Base-by-base conservation (phyloP, 2,797 vertebrate genomes). In the Hyperoplus immaculatus region DNA sequence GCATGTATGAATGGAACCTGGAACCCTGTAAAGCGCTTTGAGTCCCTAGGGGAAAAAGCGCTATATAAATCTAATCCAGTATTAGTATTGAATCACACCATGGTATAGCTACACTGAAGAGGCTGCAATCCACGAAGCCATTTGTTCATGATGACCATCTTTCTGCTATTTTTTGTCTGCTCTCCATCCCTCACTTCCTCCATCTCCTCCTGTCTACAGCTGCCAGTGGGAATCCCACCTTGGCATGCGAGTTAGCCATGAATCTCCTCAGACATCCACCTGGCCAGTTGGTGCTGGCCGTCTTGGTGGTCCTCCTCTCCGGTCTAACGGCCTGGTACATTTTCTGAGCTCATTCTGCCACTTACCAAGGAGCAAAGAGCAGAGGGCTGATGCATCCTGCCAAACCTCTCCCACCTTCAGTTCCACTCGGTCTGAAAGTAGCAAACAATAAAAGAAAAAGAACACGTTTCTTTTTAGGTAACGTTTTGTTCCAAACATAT, bases 321-420 rank as follows among this genome's bases (percentile, higher is more conserved):
- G 96, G 95, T 69, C 87, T 96, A 58, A 83, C 90, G 5, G 96
- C 96, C 42, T 97, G 97, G 96, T 98, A 97, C 89, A 41, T 96
- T 39, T 57, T 57, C 91, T 97, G 93, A 97, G 95, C 21, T 14
- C 11, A 14, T n/a, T 29, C 39, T 51, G 38, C 55, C 46, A 3
- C 3, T 65, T 41, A 53, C 7, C 13, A 46, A 39, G n/a, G 47
- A 51, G 18, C 39, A 46, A 64, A 53, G 38, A 60, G 50, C 14
- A 13, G 6, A 1, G 0, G 41, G 49, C n/a, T 2, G 46, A 42
- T 46, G 9, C 39, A 67, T 75, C 16, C 38, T 18, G 38, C 39
- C 43, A 56, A 15, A 59, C 11, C 3, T 8, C 4, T 9, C 6
- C 29, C 11, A 51, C 8, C 56, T 21, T 63, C 9, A 75, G 15